Conservation (phyloP, 2,797 vertebrate species). For the Enteromius argenteus region DNA sequence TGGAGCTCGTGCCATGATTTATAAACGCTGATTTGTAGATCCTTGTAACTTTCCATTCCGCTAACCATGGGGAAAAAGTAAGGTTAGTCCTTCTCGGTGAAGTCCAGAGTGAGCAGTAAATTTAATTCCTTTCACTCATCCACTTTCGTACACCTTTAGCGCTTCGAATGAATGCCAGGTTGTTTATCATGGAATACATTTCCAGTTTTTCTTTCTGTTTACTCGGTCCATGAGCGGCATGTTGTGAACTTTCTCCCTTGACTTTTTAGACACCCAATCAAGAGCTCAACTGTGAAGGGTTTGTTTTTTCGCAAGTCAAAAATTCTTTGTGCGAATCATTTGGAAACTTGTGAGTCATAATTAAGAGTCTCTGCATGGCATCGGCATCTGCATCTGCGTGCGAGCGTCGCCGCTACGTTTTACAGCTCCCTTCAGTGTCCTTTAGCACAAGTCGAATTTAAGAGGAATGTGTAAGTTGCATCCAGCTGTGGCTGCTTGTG, state of each 20-base stretch:
- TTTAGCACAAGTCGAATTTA: constrained; percentile 52
- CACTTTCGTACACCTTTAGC: background rate
- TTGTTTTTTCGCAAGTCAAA: background rate
- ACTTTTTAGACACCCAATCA: background rate
- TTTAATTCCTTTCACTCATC: constrained; percentile 5
- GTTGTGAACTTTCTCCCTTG: constrained; percentile 17
- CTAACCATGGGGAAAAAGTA: constrained; percentile 7
- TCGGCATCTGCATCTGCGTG: background rate
- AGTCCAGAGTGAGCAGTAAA: constrained; percentile 33
- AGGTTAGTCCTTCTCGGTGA: background rate
- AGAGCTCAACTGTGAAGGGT: constrained; percentile 6
- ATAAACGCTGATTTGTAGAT: constrained; percentile 11
- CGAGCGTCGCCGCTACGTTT: constrained; percentile 47
- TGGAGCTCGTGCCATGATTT: background rate
- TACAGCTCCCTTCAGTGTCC: constrained; percentile 54
- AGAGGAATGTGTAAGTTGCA: constrained; percentile 64
- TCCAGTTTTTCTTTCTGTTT: background rate
- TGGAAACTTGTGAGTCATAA: constrained; percentile 51
- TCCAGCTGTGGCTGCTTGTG: constrained; percentile 69
- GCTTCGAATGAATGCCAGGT: constrained; percentile 28
- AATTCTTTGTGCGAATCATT: constrained; percentile 6
- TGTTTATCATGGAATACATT: constrained; percentile 30
- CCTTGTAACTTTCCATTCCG: constrained; percentile 14
- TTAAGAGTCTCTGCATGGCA: constrained; percentile 48
- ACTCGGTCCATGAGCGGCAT: background rate